Base-by-base conservation (phyloP, 1,140 invertebrate genomes). In the Arctopsyche grandis region DNA sequence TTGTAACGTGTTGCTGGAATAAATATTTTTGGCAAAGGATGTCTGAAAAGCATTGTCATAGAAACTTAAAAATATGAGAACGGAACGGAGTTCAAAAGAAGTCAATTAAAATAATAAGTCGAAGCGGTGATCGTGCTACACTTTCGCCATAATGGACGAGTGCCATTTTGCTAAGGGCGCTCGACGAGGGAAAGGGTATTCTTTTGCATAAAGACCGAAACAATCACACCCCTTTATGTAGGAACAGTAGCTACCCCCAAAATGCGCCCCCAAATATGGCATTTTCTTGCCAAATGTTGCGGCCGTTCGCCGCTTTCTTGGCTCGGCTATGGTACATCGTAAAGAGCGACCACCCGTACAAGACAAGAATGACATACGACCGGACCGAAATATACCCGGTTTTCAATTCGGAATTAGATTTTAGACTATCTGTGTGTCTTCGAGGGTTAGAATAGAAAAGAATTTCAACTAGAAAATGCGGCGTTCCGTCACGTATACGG, bases 211-310 rank as follows among this genome's bases (percentile, higher is more conserved):
- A 75, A 81, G 77, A 76, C 74, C 26, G 74, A 76, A 76, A 78
- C 71, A 63, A 73, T 60, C 75, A 56, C 46, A 56, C 66, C 66
- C 79, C 66, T 66, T 76, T 70, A 69, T 56, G 43, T 19, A 22
- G 22, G 22, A 12, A 12, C 4, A 21, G 7, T 26, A 26, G 22
- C 63, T 19, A 12, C 73, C 78, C 48, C 52, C 58, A 48, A 73
- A 75, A 66, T 43, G 52, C 46, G 16, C 73, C 70, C 63, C 48
- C 52, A 70, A 69, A 73, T 74, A 79, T 74, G 73, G 63, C 76
- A 78, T 81, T 80, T 75, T 76, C 66, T 29, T 81, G 80, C 80
- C 80, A 81, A 81, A 81, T 81, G 80, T 81, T 81, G 80, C 19
- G 80, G 80, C 77, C 46, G 43, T 78, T 44, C 76, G 60, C 74